Percentiles rank a stretch among this genome's conserved stretches.
These are phyloP conservation scores for Dicrurus megarhynchus DNA, from an alignment of 2,113 vertebrate species.

Conservation along the genomic window DNA sequence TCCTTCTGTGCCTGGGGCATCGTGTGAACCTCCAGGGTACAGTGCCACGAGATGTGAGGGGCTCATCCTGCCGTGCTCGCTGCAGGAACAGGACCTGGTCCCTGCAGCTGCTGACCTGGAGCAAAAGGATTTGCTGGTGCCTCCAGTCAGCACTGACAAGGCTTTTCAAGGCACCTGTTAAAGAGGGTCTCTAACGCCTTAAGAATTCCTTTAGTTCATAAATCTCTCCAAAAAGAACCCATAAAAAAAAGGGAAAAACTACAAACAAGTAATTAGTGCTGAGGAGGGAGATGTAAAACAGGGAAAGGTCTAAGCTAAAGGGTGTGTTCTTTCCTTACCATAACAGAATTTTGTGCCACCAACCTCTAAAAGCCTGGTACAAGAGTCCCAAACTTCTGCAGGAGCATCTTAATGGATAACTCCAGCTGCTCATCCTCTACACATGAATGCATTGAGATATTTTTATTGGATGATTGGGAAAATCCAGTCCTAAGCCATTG, in stretches of 20 bases:
- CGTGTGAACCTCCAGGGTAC: background rate
- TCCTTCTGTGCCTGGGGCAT: background rate
- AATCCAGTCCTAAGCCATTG: background rate
- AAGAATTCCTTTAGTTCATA: background rate
- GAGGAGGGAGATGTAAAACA: background rate
- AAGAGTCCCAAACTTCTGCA: background rate
- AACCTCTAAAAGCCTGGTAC: background rate
- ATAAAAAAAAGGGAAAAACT: background rate
- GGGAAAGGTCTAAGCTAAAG: background rate
- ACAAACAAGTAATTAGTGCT: background rate
- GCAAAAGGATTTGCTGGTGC: background rate
- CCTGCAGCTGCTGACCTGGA: background rate
- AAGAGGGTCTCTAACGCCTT: background rate
- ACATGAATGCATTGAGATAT: background rate
- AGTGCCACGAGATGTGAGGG: background rate
- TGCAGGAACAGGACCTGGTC: background rate
- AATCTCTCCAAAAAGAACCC: background rate
- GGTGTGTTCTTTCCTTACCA: background rate
- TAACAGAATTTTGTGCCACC: background rate
- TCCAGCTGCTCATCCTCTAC: background rate
- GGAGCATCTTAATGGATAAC: background rate
- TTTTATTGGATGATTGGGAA: background rate
- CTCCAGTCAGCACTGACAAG: background rate
- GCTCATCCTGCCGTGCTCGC: background rate
- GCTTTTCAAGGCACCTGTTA: background rate